Percentiles rank a stretch among this genome's conserved stretches.
Conservation (phyloP, 2,797 vertebrate genomes). For the Myotis daubentonii region DNA sequence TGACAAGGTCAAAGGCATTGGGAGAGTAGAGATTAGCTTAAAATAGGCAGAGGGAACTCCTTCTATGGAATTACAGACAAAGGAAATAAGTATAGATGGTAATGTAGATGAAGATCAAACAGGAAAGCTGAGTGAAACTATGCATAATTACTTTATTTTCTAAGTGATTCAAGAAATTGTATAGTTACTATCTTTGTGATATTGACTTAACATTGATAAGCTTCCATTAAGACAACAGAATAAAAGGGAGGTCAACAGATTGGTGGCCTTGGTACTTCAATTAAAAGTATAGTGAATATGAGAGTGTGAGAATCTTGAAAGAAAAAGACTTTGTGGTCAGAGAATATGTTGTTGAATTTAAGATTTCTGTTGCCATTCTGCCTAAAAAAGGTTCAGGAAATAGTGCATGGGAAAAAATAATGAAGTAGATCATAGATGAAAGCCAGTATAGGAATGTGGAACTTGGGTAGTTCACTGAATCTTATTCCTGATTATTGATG, state of each 20-base stretch:
- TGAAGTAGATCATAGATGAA: not conserved
- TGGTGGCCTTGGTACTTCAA: not conserved
- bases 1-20: not conserved
- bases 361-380: not conserved
- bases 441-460: not conserved
- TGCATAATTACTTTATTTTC: not conserved
- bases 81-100: not conserved
- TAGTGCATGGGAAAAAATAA: not conserved
- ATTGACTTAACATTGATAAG: not conserved
- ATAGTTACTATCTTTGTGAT: not conserved
- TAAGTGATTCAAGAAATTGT: not conserved
- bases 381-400: not conserved
- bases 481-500: not conserved
- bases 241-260: not conserved
- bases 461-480: not conserved
- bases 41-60: not conserved
- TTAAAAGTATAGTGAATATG: not conserved
- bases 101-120: not conserved
- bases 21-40: not conserved
- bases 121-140: not conserved
- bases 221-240: not conserved
- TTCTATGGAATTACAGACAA: not conserved
- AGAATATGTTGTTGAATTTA: not conserved
- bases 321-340: not conserved
- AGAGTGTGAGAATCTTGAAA: not conserved